These are phyloP conservation scores for Glaucidium brasilianum DNA, from an alignment of 2,113 vertebrate species.

Conservation along the genomic window DNA sequence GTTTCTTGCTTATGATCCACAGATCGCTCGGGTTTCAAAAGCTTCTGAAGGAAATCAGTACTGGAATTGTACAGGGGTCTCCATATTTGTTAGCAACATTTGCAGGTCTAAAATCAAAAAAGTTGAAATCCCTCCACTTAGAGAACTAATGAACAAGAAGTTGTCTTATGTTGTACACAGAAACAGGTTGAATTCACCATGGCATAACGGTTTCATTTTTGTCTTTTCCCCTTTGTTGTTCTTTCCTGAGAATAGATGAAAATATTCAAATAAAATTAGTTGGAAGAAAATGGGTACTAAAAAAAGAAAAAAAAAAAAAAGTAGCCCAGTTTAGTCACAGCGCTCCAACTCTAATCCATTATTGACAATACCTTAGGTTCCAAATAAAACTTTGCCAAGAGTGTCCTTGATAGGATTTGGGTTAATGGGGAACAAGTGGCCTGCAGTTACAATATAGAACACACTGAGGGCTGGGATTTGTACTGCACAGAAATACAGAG, in stretches of 20 bases:
- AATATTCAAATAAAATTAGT: neutral
- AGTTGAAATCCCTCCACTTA: neutral
- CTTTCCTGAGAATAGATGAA: neutral
- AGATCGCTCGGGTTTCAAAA: neutral
- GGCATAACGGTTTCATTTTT: neutral
- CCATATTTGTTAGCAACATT: neutral
- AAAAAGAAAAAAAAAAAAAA: neutral
- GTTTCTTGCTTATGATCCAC: neutral
- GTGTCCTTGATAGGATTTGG: neutral
- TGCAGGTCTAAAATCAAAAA: neutral
- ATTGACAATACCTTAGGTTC: neutral
- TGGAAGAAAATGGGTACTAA: neutral
- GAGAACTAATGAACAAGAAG: neutral
- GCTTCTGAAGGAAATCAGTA: neutral
- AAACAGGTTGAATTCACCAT: neutral
- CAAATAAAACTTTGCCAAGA: neutral
- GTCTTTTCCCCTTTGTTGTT: neutral
- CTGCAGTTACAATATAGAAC: neutral
- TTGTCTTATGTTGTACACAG: neutral
- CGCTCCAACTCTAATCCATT: neutral
- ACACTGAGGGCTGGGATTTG: neutral
- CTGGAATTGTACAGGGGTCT: neutral
- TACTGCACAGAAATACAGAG: neutral
- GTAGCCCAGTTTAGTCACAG: neutral
- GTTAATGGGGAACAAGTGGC: neutral